Conservation (phyloP, 2,113 vertebrate species). For the Eurypyga helias region DNA sequence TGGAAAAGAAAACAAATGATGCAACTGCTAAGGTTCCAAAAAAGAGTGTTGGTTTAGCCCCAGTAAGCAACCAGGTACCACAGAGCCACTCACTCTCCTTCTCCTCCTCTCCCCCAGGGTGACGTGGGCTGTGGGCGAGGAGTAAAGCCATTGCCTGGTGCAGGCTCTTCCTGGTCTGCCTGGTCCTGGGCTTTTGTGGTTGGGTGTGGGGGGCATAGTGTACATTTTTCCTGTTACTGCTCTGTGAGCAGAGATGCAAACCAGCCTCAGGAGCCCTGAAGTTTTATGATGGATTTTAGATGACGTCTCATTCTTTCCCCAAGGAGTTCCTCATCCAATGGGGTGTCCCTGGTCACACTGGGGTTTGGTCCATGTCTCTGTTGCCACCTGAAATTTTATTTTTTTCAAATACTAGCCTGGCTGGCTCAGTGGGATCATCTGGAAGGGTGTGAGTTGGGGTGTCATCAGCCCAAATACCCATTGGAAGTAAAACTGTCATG, state of each 20-base stretch:
- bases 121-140: slow-evolving; percentile 64
- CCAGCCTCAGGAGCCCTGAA: slow-evolving; percentile 72
- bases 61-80: too few species aligned
- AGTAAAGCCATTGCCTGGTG: background rate
- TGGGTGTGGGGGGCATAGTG: background rate
- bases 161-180: slow-evolving; percentile 11
- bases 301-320: background rate
- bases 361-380: background rate
- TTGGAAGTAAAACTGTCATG: slow-evolving; percentile 68
- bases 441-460: slow-evolving; percentile 72
- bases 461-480: slow-evolving; percentile 64
- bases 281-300: slow-evolving; percentile 40
- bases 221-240: slow-evolving; percentile 56
- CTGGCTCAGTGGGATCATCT: slow-evolving; percentile 63
- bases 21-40: too few species aligned
- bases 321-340: background rate
- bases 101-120: background rate
- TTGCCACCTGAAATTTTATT: background rate
- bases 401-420: slow-evolving; percentile 61
- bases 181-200: slow-evolving; percentile 72
- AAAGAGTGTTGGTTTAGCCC: too few species aligned
- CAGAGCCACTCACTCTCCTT: too few species aligned
- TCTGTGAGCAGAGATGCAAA: slow-evolving; percentile 75
- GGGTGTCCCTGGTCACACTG: slow-evolving; percentile 13
- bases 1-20: too few species aligned